A percentile compares a stretch with the other conserved stretches of the same genome.
These are phyloP conservation scores for Drosophila punjabiensis DNA, from an alignment of 1,140 invertebrate species.

Conservation along the genomic window DNA sequence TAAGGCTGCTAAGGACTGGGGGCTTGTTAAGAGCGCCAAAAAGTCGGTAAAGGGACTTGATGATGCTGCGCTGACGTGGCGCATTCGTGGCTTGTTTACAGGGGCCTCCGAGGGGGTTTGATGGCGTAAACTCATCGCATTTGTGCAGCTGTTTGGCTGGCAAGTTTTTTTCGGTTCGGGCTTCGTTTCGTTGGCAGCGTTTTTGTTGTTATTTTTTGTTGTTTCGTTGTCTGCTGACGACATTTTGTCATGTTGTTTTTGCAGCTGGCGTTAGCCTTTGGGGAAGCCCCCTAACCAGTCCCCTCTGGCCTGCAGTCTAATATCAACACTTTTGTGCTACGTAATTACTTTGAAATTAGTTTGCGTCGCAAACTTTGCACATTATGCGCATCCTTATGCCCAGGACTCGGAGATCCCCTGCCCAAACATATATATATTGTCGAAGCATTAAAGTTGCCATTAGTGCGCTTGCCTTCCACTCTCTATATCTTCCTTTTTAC, in stretches of 20 bases:
- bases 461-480: constrained; percentile 43
- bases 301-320: constrained; percentile 64
- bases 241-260: constrained; percentile 78
- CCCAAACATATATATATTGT: constrained; percentile 30
- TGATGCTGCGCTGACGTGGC: constrained; percentile 61
- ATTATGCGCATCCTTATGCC: constrained; percentile 83
- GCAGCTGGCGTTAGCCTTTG: constrained; percentile 38
- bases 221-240: constrained; percentile 56
- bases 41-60: constrained; percentile 53
- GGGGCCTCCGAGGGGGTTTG: not conserved
- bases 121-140: constrained; percentile 48
- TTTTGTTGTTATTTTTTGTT: constrained; percentile 1
- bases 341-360: constrained; percentile 84
- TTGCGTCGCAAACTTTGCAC: constrained; percentile 82
- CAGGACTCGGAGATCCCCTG: constrained; percentile 28
- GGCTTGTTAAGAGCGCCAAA: constrained; percentile 45
- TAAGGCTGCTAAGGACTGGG: not conserved
- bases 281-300: not conserved
- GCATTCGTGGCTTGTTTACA: constrained; percentile 47
- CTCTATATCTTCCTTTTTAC: constrained; percentile 14
- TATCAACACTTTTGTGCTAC: constrained; percentile 84
- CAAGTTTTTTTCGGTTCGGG: constrained; percentile 34
- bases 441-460: constrained; percentile 79
- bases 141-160: constrained; percentile 69
- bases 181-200: constrained; percentile 31